Conservation (phyloP, 1,140 invertebrate genomes). For the Glomeris maerens region DNA sequence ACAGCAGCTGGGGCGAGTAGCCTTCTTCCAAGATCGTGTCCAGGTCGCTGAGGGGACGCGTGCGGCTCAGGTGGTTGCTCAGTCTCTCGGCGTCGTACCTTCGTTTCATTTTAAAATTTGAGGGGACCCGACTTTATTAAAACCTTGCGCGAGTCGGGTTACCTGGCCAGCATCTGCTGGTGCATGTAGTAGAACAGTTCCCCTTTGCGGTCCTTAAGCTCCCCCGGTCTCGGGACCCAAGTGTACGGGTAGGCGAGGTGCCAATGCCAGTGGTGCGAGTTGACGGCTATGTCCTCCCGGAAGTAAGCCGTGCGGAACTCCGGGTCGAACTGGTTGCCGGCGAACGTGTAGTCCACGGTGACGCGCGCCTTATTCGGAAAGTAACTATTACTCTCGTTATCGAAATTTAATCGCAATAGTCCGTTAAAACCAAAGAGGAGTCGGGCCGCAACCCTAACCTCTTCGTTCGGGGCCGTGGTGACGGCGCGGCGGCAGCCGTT, state of each 20-base stretch:
- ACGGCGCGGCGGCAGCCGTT: conserved; percentile 7
- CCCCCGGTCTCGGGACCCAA: conserved; percentile 39
- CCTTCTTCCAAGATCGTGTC: conserved; percentile 5
- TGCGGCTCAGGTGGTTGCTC: conserved; percentile 41
- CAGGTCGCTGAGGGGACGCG: neutral
- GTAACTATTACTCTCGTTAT: neutral
- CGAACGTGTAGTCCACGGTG: conserved; percentile 10
- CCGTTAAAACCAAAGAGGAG: neutral
- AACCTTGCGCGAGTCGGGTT: neutral
- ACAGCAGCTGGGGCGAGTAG: conserved; percentile 18
- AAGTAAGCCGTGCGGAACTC: conserved; percentile 61
- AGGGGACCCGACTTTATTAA: neutral
- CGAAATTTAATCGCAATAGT: neutral
- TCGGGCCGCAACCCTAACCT: neutral
- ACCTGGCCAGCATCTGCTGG: conserved; percentile 47
- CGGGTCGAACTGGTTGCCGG: conserved; percentile 51
- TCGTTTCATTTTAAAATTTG: neutral
- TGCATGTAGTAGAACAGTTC: conserved; percentile 62
- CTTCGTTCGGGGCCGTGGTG: neutral
- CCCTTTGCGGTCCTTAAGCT: conserved; percentile 45
- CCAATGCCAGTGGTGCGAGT: conserved; percentile 49
- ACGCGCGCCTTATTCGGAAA: conserved; percentile 10
- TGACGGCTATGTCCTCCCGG: conserved; percentile 45
- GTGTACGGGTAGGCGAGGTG: conserved; percentile 58
- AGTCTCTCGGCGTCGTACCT: conserved; percentile 57